A percentile compares a stretch with the other conserved stretches of the same genome.
These are phyloP conservation scores for Priapulus caudatus DNA, from an alignment of 2,888 invertebrate genomes.

Conservation along the genomic window DNA sequence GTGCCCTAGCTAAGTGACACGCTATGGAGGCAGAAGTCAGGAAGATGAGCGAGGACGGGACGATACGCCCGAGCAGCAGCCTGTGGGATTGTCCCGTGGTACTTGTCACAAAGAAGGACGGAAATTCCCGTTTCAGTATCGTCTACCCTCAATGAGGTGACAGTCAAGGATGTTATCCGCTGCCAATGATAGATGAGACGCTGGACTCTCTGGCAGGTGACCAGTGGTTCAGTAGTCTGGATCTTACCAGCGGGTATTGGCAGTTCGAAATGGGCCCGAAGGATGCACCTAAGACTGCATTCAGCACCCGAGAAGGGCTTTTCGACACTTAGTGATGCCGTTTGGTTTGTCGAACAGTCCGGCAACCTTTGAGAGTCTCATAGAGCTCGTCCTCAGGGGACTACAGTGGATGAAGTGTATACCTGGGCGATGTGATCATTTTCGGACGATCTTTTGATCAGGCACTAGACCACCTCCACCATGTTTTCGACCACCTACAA, in stretches of 20 bases:
- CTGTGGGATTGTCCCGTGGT: slow-evolving; percentile 20
- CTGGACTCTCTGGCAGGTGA: slow-evolving; percentile 15
- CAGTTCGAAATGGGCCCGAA: slow-evolving; percentile 18
- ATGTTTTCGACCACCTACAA: too few species aligned
- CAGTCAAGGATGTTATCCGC: slow-evolving; percentile 17
- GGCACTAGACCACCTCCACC: too few species aligned
- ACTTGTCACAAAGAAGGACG: slow-evolving; percentile 18
- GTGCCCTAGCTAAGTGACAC: too few species aligned
- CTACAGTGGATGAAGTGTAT: too few species aligned
- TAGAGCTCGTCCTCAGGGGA: too few species aligned
- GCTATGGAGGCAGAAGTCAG: slow-evolving; percentile 14
- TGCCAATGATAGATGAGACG: slow-evolving; percentile 16
- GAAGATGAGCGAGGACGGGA: slow-evolving; percentile 12
- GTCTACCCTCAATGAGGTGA: slow-evolving; percentile 20
- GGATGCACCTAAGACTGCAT: slow-evolving; percentile 20
- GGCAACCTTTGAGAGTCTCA: too few species aligned
- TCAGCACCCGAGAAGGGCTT: slow-evolving; percentile 15
- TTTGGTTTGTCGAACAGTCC: too few species aligned
- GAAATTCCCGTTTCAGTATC: slow-evolving; percentile 16
- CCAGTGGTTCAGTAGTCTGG: slow-evolving; percentile 13
- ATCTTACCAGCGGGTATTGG: slow-evolving; percentile 19
- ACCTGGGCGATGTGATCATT: too few species aligned
- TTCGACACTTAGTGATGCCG: too few species aligned
- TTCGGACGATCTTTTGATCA: too few species aligned
- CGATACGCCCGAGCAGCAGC: slow-evolving; percentile 15